These are phyloP conservation scores for Drosophila mimetica DNA, from an alignment of 2,888 invertebrate species.

Conservation along the genomic window DNA sequence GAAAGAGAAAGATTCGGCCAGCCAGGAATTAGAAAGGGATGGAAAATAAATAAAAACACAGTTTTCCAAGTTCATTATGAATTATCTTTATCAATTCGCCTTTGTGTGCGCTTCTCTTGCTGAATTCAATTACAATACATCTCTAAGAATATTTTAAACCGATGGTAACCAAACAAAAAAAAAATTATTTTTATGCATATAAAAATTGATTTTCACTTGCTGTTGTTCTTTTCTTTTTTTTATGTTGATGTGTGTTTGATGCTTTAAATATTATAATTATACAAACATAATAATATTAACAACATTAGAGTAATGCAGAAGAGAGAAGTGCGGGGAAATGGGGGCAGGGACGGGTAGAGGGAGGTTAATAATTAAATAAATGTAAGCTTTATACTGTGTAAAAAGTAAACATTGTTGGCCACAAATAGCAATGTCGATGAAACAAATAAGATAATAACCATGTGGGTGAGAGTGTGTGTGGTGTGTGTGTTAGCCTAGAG, in stretches of 20 bases:
- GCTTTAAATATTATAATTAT: constrained; percentile 69
- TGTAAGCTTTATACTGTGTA: constrained; percentile 42
- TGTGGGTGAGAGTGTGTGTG: constrained; percentile 18
- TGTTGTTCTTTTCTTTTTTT: background rate
- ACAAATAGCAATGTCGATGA: constrained; percentile 35
- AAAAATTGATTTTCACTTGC: constrained; percentile 33
- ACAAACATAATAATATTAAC: constrained; percentile 78
- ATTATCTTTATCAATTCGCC: constrained; percentile 46
- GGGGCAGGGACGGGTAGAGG: background rate
- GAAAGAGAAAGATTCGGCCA: constrained; percentile 14
- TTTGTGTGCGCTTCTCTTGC: constrained; percentile 17
- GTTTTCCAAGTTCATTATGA: constrained; percentile 30
- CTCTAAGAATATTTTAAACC: constrained; percentile 41
- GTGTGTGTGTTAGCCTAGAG: constrained; percentile 52
- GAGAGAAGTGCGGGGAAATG: constrained; percentile 17
- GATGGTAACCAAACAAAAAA: constrained; percentile 41
- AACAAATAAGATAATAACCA: constrained; percentile 30
- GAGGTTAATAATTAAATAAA: constrained; percentile 35
- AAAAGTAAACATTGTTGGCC: constrained; percentile 39
- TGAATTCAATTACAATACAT: constrained; percentile 36
- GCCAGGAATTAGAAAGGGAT: constrained; percentile 25
- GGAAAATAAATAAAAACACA: constrained; percentile 5
- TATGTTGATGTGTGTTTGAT: constrained; percentile 35
- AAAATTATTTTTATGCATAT: constrained; percentile 21
- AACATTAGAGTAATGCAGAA: constrained; percentile 68